A percentile compares a stretch with the other conserved stretches of the same genome.
phyloP scores from a whole-genome alignment of 1,140 invertebrate genomes.

The Nylanderia fulva region DNA sequence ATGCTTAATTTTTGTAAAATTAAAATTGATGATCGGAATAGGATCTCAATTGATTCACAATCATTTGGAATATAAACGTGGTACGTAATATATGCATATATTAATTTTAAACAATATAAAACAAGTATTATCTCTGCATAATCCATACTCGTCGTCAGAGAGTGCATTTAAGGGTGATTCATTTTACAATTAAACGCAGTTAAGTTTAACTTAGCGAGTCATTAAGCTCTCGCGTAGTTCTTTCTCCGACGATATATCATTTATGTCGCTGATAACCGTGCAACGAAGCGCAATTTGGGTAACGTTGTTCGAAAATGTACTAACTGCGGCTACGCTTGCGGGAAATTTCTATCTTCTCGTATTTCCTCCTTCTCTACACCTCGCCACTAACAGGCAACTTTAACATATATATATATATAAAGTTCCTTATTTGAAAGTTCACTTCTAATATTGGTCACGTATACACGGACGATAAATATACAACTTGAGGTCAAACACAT shows the following conservation, averaged over 20 bases:
- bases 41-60: neutral
- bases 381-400: neutral
- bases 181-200: constrained; percentile 58
- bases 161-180: neutral
- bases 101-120: neutral
- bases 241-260: constrained; percentile 45
- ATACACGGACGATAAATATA: neutral
- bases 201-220: constrained; percentile 52
- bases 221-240: constrained; percentile 42
- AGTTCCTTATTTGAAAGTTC: constrained; percentile 27
- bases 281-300: constrained; percentile 19
- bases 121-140: neutral
- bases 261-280: constrained; percentile 50
- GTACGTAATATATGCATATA: too few relatives aligned
- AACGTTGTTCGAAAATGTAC: constrained; percentile 14
- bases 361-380: neutral
- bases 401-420: neutral
- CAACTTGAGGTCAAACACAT: neutral
- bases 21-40: neutral
- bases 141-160: neutral
- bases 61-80: neutral
- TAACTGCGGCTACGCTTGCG: neutral
- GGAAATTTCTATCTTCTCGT: constrained; percentile 17
- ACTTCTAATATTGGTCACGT: neutral
- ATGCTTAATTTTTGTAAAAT: neutral